Percentiles rank a stretch among this genome's conserved stretches.
Evolutionary conservation across 2,888 invertebrate genomes (phyloP).

Genomic region (Cephus pulcher): DNA sequence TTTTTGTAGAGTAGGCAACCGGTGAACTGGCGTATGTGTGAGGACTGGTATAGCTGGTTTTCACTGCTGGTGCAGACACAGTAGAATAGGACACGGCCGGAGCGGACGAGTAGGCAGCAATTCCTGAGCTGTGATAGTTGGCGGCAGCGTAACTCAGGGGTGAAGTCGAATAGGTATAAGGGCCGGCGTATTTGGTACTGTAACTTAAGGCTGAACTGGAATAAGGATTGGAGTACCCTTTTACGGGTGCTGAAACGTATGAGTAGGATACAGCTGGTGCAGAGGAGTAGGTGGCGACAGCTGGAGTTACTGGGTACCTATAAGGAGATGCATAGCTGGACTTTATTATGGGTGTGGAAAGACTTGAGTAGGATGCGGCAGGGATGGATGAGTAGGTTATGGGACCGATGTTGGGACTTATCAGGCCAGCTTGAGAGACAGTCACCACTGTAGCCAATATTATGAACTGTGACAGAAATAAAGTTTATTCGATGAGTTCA

Average conservation of each 20-base stretch:
- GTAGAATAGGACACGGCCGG: conserved; percentile 11
- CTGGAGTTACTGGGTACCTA: not conserved
- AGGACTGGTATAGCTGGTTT: conserved; percentile 1
- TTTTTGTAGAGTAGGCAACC: not conserved
- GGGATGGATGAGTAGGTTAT: conserved; percentile 10
- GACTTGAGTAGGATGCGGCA: not conserved
- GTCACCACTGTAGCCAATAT: conserved; percentile 6
- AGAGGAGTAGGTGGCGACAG: not conserved
- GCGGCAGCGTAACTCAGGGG: not conserved
- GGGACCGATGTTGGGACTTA: not conserved
- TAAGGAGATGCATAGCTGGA: not conserved
- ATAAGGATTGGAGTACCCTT: not conserved
- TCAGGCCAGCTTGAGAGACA: not conserved
- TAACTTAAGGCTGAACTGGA: not conserved
- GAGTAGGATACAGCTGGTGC: conserved; percentile 5
- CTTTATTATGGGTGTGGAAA: not conserved
- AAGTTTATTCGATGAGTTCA: not conserved
- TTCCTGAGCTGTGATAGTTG: not conserved
- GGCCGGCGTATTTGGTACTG: not conserved
- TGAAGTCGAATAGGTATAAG: conserved; percentile 5
- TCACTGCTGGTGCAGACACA: conserved; percentile 7
- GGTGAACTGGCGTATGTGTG: not conserved
- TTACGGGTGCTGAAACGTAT: conserved; percentile 3
- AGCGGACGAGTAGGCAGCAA: not conserved
- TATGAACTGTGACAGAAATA: conserved; percentile 8